Conservation (phyloP, 2,113 vertebrate species). For the Mesitornis unicolor region DNA sequence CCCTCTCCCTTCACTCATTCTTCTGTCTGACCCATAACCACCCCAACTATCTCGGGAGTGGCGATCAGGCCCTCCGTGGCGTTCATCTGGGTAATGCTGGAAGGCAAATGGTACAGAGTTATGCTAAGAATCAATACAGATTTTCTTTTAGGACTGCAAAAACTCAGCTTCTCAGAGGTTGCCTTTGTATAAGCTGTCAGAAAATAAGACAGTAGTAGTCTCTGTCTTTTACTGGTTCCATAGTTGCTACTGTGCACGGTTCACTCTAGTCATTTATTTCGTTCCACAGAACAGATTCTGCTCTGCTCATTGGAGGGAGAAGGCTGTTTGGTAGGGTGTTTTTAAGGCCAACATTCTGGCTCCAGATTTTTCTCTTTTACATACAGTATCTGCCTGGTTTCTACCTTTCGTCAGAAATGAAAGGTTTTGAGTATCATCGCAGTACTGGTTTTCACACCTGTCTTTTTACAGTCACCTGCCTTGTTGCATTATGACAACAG, state of each 20-base stretch:
- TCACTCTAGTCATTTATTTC: neutral
- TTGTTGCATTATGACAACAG: neutral
- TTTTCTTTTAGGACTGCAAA: neutral
- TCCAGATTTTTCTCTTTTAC: neutral
- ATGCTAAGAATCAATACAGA: accelerated
- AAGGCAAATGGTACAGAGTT: neutral
- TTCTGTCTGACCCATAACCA: constrained; percentile 82
- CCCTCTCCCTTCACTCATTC: constrained; percentile 73
- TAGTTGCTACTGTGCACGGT: accelerated
- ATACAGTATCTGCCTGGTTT: neutral
- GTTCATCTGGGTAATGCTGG: constrained; percentile 86
- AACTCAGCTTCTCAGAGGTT: neutral
- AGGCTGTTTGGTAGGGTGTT: too few relatives aligned
- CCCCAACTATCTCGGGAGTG: constrained; percentile 85
- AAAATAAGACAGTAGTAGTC: neutral
- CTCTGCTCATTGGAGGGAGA: accelerated
- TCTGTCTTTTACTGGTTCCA: neutral
- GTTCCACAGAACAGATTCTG: neutral
- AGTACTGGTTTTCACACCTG: neutral
- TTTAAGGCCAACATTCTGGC: neutral
- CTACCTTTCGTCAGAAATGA: neutral
- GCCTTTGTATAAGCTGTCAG: neutral
- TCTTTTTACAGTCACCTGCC: neutral
- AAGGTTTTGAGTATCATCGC: neutral
- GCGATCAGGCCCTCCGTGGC: constrained; percentile 75